Percentiles rank a stretch among this genome's conserved stretches.
These are phyloP conservation scores for Oryzias javanicus DNA, from an alignment of 2,113 vertebrate genomes.

Conservation along the genomic window DNA sequence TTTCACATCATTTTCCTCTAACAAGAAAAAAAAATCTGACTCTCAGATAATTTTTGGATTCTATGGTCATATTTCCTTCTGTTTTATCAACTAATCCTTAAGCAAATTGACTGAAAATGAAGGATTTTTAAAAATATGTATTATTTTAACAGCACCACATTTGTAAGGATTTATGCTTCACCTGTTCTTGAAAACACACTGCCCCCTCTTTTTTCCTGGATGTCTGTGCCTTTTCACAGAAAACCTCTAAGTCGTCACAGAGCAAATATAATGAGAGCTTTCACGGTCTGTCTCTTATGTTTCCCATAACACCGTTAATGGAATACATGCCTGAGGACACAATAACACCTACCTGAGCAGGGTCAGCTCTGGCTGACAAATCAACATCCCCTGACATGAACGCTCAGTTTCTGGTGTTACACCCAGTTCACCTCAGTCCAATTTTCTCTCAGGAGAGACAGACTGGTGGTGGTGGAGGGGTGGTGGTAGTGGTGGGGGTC, in stretches of 20 bases:
- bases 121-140: no score
- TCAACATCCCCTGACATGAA: conserved; percentile 38
- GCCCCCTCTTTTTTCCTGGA: neutral
- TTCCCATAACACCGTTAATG: conserved; percentile 61
- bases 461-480: conserved; percentile 4
- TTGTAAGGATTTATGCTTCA: no score
- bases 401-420: conserved; percentile 48
- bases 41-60: no score
- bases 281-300: conserved; percentile 50
- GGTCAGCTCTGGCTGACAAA: conserved; percentile 44
- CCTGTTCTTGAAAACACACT: no score
- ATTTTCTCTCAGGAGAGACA: conserved; percentile 25
- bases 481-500: conserved; percentile 10
- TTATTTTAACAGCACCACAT: no score
- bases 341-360: conserved; percentile 39
- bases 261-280: conserved; percentile 61
- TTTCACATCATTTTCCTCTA: no score
- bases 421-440: conserved; percentile 30
- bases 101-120: no score
- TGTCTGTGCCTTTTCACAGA: conserved; percentile 5
- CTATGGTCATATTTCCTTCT: no score
- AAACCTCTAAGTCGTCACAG: conserved; percentile 11
- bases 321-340: conserved; percentile 19
- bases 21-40: no score
- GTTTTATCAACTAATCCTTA: no score